Evolutionary conservation across 1,140 invertebrate genomes (phyloP).

Genomic region (Lepidotrigona ventralis): DNA sequence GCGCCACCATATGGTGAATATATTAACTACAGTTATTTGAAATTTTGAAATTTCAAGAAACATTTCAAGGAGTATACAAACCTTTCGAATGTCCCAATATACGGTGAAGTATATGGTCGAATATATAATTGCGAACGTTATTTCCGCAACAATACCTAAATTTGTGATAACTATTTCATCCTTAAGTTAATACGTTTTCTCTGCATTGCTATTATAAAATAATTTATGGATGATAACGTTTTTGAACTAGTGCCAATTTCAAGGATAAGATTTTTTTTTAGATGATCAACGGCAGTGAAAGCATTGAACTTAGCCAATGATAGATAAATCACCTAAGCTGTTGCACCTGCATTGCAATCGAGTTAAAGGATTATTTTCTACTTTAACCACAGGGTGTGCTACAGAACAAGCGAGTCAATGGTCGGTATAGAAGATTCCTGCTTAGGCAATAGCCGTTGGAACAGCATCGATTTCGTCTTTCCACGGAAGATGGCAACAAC

Average conservation of each 20-base stretch:
- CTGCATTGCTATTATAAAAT: not conserved
- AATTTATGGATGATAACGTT: not conserved
- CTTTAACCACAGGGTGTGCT: not conserved
- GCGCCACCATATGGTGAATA: not conserved
- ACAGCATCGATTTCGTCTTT: conserved; percentile 2
- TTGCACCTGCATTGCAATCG: not conserved
- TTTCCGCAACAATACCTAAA: not conserved
- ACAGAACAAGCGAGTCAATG: not conserved
- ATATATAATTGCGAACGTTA: not conserved
- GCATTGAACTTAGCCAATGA: not conserved
- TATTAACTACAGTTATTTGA: not conserved
- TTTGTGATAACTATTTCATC: not conserved
- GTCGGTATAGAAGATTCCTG: conserved; percentile 60
- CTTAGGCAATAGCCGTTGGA: not conserved
- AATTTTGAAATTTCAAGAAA: not conserved
- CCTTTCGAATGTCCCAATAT: not conserved
- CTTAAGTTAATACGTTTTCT: not conserved
- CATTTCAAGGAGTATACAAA: no score
- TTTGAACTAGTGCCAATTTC: not conserved
- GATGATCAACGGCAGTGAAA: not conserved
- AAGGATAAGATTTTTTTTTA: not conserved
- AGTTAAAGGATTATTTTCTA: not conserved
- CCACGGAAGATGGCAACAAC: conserved; percentile 50
- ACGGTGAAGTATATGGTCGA: no score
- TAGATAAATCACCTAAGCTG: not conserved